A percentile compares a stretch with the other conserved stretches of the same genome.
These are phyloP conservation scores for Podotricha telesiphe DNA, from an alignment of 2,888 invertebrate species.

Conservation along the genomic window DNA sequence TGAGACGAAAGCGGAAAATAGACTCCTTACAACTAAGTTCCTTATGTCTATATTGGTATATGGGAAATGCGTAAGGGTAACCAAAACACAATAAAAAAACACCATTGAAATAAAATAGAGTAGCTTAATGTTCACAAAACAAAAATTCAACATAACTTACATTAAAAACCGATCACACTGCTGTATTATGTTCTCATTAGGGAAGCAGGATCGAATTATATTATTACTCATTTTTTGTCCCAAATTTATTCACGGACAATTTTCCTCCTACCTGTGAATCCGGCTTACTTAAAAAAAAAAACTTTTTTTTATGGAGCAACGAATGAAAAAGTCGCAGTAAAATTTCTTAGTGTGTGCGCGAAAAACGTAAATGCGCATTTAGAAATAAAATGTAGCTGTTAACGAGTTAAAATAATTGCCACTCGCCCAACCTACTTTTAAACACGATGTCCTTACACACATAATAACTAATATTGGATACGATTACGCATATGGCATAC, in stretches of 20 bases:
- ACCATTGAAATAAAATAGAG: not conserved
- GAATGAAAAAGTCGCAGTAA: conserved; percentile 5
- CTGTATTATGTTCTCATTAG: conserved; percentile 28
- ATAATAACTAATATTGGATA: conserved; percentile 25
- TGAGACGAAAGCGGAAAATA: too few relatives aligned
- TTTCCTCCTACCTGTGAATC: conserved; percentile 15
- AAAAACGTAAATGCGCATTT: conserved; percentile 15
- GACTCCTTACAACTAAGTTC: too few relatives aligned
- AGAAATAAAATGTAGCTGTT: conserved; percentile 14
- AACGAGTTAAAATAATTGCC: conserved; percentile 22
- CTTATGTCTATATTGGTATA: too few relatives aligned
- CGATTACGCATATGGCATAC: conserved; percentile 18
- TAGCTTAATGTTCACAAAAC: not conserved
- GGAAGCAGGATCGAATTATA: conserved; percentile 12
- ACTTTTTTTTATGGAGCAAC: not conserved
- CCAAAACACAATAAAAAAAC: not conserved
- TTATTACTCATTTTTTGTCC: conserved; percentile 24
- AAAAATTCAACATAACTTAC: not conserved
- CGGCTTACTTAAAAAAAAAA: conserved; percentile 14
- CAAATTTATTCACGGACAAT: conserved; percentile 10
- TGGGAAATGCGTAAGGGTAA: too few relatives aligned
- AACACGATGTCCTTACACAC: conserved; percentile 34
- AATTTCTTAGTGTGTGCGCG: not conserved
- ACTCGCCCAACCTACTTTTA: conserved; percentile 29
- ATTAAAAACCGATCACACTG: conserved; percentile 9